Base-by-base conservation (phyloP, 1,140 invertebrate genomes). In the Metopolophium dirhodum region DNA sequence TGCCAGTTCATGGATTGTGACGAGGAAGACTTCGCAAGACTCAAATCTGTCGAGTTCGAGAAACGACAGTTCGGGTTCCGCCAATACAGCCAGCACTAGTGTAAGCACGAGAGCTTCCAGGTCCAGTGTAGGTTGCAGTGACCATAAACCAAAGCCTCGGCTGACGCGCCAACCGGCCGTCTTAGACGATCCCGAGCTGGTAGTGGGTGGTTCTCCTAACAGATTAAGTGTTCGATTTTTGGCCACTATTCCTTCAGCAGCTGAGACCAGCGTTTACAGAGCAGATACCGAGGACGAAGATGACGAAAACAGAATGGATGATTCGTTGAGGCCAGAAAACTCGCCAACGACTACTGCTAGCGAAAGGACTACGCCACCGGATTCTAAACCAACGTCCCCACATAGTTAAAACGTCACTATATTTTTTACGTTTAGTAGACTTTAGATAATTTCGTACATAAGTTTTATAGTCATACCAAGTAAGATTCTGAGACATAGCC, bases 1-100 rank as follows among this genome's bases (percentile, higher is more conserved):
- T 93, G 96, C 97, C 8, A 97, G 98, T 0, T 98, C 98, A 0
- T 98, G 98, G 98, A 95, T 98, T 41, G 97, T 98, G 9, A 98
- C 98, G 0, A 95, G 98, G 37, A 98, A 98, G 95, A 97, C 98
- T 0, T 98, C 97, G 1, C 98, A 98, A 95, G 98, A 98, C 94
- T 98, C 98, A 1, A 98, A 98, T 95, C 95, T 98, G 90, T 98
- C 97, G 85, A 97, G 97, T 94, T 98, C 94, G 3, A 96, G 98
- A 26, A 98, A 98, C 95, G 98, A 99, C 95, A 98, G 98, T 0
- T 98, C 97, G 1, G 97, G 97, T 2, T 98, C 97, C 0, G 97
- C 96, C 0, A 98, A 97, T 1, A 98, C 97, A 0, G 97, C 97
- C 30, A 98, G 97, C 94, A 98, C 98, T 9, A 97, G 97, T 93